Evolutionary conservation across 2,113 vertebrate genomes (phyloP).

Genomic region (Empidonax traillii): DNA sequence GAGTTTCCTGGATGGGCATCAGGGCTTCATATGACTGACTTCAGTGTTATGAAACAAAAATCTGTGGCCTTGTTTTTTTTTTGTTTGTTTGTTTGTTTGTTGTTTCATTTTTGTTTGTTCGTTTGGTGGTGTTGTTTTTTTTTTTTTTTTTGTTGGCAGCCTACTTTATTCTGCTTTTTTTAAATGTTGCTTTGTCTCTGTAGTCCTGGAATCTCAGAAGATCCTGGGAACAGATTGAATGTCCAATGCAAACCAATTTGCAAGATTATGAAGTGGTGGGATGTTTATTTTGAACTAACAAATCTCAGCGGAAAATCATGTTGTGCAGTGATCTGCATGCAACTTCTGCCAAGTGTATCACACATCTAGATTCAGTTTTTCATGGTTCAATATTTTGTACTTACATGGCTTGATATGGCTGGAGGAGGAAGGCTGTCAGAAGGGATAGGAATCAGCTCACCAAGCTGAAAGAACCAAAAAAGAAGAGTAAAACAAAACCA

Average conservation of each 20-base stretch:
- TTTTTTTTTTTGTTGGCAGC: neutral
- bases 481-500: neutral
- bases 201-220: neutral
- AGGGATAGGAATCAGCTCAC: constrained; percentile 84
- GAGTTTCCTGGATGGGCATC: neutral
- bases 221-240: neutral
- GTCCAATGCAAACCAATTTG: neutral
- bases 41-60: neutral
- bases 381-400: neutral
- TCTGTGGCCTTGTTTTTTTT: neutral
- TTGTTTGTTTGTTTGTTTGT: neutral
- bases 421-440: constrained; percentile 78
- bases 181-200: neutral
- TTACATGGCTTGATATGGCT: constrained; percentile 73
- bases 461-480: constrained; percentile 78
- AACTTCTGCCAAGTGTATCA: neutral
- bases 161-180: neutral
- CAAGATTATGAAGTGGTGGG: neutral
- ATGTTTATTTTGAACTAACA: neutral
- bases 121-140: neutral
- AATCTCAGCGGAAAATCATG: neutral
- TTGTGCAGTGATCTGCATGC: neutral
- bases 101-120: neutral
- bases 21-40: neutral
- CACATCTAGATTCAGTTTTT: neutral